Percentiles rank a stretch among this genome's conserved stretches.
These are phyloP conservation scores for Arge pagana DNA, from an alignment of 2,888 invertebrate species.

Conservation along the genomic window DNA sequence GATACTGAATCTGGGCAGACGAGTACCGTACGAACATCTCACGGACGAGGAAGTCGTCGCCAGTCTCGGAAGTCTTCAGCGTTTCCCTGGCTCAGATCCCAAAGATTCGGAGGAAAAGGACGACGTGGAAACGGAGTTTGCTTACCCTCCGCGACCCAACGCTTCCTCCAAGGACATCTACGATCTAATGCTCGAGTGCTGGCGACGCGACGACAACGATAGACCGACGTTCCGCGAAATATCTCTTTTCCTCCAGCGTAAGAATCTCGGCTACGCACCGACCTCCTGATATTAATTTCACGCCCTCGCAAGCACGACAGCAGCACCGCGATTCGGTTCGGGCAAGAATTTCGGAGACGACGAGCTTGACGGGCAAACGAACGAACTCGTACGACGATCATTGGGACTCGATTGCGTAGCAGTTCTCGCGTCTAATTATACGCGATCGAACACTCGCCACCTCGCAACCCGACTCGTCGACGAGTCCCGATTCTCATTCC, in stretches of 20 bases:
- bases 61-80: slow-evolving; percentile 74
- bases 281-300: slow-evolving; percentile 55
- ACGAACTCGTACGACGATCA: too few species aligned
- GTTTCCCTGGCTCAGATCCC: slow-evolving; percentile 60
- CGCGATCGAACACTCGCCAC: too few species aligned
- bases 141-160: slow-evolving; percentile 68
- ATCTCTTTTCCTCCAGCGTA: slow-evolving; percentile 78
- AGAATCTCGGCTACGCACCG: slow-evolving; percentile 68
- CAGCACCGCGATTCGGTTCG: not conserved
- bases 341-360: not conserved
- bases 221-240: slow-evolving; percentile 82
- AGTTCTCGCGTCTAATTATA: too few species aligned
- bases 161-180: slow-evolving; percentile 81
- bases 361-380: too few species aligned
- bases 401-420: too few species aligned
- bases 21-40: slow-evolving; percentile 77
- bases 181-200: slow-evolving; percentile 84
- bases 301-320: not conserved
- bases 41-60: slow-evolving; percentile 80
- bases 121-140: slow-evolving; percentile 56
- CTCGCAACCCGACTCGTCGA: too few species aligned
- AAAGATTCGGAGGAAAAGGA: slow-evolving; percentile 29
- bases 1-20: slow-evolving; percentile 76
- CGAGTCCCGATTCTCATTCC: too few species aligned
- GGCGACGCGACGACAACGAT: slow-evolving; percentile 75